phyloP scores from a whole-genome alignment of 2,888 invertebrate genomes.

The Orthonevra nobilis region DNA sequence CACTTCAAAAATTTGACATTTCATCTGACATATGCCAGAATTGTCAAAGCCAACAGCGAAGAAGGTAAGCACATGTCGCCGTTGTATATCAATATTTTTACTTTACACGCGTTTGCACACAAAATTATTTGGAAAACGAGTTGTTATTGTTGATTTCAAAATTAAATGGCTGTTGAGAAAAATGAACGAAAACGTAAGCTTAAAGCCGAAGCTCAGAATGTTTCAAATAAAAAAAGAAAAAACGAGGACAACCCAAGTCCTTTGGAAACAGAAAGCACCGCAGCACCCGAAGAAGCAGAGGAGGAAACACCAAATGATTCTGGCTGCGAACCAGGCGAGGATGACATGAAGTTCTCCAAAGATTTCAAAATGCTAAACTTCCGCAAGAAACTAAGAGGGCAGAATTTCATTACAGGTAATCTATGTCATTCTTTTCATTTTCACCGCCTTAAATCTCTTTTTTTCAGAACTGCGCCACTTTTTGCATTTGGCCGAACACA shows the following conservation, averaged over 20 bases:
- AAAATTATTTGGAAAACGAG: not conserved
- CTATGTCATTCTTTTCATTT: too few relatives aligned
- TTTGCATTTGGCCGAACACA: conserved; percentile 82
- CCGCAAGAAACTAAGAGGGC: conserved; percentile 82
- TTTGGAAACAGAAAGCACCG: too few relatives aligned
- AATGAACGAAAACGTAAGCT: conserved; percentile 58
- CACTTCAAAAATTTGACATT: conserved; percentile 4
- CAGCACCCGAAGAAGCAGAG: too few relatives aligned
- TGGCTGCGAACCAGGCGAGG: conserved; percentile 72
- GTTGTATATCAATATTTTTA: not conserved
- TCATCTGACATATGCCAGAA: not conserved
- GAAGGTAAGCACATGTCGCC: conserved; percentile 15
- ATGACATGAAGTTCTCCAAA: conserved; percentile 73
- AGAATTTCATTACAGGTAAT: conserved; percentile 83
- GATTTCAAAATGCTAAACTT: conserved; percentile 84
- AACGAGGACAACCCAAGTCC: conserved; percentile 40
- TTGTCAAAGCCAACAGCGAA: not conserved
- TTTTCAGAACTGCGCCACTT: conserved; percentile 84
- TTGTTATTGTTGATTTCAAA: too few relatives aligned
- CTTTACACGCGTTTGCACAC: not conserved
- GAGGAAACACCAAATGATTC: conserved; percentile 73
- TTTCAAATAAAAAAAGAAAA: conserved; percentile 37
- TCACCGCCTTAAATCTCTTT: too few relatives aligned
- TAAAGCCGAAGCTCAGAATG: not conserved
- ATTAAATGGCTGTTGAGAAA: conserved; percentile 52